These are phyloP conservation scores for Neoniphon sammara DNA, from an alignment of 2,797 vertebrate species.

Conservation along the genomic window DNA sequence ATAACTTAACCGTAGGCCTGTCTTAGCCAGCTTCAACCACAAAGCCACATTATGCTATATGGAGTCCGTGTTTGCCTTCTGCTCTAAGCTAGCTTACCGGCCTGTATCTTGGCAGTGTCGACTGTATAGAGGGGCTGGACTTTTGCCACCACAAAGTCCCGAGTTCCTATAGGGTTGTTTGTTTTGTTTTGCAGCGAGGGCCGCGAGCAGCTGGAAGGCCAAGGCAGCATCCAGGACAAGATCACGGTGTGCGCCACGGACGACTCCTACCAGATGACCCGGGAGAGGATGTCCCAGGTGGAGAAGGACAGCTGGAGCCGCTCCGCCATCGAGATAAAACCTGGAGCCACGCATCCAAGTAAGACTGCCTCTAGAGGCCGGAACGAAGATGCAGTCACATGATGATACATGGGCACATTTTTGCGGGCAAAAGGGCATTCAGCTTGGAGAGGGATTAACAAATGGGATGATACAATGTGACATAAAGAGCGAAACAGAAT, in stretches of 20 bases:
- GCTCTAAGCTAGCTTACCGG: constrained; percentile 29
- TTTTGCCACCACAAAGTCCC: constrained; percentile 19
- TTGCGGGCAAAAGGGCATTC: constrained; percentile 28
- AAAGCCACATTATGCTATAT: constrained; percentile 46
- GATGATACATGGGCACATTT: constrained; percentile 24
- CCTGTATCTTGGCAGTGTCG: constrained; percentile 25
- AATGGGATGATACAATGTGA: constrained; percentile 23
- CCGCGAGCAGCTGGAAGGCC: constrained; percentile 83
- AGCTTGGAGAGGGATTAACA: constrained; percentile 24
- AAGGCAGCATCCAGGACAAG: constrained; percentile 89
- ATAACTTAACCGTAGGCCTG: constrained; percentile 62
- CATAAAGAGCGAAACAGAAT: constrained; percentile 48
- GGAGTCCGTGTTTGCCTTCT: constrained; percentile 24
- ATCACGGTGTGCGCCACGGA: constrained; percentile 89
- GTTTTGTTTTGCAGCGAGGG: constrained; percentile 76
- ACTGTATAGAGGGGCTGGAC: background rate
- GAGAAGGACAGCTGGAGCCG: constrained; percentile 87
- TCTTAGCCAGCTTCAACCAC: constrained; percentile 45
- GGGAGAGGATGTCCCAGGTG: constrained; percentile 82
- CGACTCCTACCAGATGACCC: constrained; percentile 85
- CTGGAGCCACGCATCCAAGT: constrained; percentile 80
- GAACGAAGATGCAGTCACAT: constrained; percentile 12
- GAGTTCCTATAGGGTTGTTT: constrained; percentile 18
- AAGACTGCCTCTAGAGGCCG: constrained; percentile 55
- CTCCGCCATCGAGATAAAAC: constrained; percentile 85